Evolutionary conservation across 2,888 invertebrate species (phyloP).

Genomic region (Amphiduros pacificus): DNA sequence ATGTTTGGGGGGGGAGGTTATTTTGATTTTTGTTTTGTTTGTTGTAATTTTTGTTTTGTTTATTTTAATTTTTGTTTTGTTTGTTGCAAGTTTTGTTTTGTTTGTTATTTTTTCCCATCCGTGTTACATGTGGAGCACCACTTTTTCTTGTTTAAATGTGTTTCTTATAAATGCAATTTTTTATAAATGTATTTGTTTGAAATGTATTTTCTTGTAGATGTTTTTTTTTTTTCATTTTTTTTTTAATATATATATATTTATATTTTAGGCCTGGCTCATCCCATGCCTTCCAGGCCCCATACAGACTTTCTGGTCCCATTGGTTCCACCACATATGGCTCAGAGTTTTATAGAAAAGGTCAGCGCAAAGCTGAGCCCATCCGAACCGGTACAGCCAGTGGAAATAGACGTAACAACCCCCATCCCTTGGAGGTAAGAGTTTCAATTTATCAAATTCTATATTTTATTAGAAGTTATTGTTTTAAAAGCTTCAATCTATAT

Average conservation of each 20-base stretch:
- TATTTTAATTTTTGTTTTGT: background rate
- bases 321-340: slow-evolving; percentile 39
- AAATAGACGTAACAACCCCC: slow-evolving; percentile 41
- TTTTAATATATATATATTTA: background rate
- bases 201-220: background rate
- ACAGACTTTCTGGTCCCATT: slow-evolving; percentile 29
- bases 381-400: slow-evolving; percentile 35
- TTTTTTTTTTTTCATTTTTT: background rate
- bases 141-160: too few relatives aligned
- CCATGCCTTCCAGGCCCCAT: slow-evolving; percentile 36
- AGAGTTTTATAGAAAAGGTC: slow-evolving; percentile 32
- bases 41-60: too few relatives aligned
- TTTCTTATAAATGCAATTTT: too few relatives aligned
- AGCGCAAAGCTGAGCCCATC: slow-evolving; percentile 35
- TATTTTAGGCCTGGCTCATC: slow-evolving; percentile 45
- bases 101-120: too few relatives aligned
- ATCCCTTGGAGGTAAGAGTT: slow-evolving; percentile 51
- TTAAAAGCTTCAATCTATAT: too few relatives aligned
- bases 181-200: background rate
- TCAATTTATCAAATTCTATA: too few relatives aligned
- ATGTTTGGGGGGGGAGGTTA: too few relatives aligned
- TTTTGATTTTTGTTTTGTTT: too few relatives aligned
- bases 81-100: background rate
- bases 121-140: too few relatives aligned
- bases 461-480: too few relatives aligned